A percentile compares a stretch with the other conserved stretches of the same genome.
Conservation (phyloP, 2,113 vertebrate genomes). For the Paradisaea rubra region DNA sequence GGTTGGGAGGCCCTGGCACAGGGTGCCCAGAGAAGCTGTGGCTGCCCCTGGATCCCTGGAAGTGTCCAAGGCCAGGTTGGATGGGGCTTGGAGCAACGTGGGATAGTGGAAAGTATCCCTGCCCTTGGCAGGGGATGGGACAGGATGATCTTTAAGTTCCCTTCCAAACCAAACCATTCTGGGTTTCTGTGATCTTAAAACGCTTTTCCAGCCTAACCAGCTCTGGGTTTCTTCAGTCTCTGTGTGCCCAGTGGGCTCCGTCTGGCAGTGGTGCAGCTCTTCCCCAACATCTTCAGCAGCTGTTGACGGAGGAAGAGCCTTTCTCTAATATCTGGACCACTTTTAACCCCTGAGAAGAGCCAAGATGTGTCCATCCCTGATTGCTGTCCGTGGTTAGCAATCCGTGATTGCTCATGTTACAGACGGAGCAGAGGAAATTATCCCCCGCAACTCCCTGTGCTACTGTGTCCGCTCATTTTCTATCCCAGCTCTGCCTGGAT, state of each 20-base stretch:
- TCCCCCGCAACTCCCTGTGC: neutral
- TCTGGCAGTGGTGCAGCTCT: neutral
- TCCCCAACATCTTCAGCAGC: neutral
- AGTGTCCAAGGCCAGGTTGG: neutral
- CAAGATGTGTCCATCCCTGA: neutral
- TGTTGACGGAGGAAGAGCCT: neutral
- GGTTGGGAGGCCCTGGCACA: accelerated
- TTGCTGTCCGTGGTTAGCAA: neutral
- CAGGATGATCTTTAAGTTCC: accelerated
- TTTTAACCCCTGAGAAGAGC: neutral
- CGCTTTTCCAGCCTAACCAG: neutral
- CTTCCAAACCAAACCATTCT: neutral
- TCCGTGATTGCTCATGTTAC: neutral
- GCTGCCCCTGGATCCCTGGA: neutral
- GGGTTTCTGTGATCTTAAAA: neutral
- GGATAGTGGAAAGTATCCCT: accelerated
- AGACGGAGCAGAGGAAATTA: neutral
- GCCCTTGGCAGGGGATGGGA: accelerated
- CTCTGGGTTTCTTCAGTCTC: neutral
- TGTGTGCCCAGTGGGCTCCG: accelerated
- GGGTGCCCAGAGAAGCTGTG: accelerated
- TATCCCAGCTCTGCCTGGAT: neutral
- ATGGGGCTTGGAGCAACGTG: accelerated
- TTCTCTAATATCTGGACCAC: neutral
- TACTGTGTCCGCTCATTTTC: neutral